Evolutionary conservation across 1,140 invertebrate genomes (phyloP).

Genomic region (Atta texana): DNA sequence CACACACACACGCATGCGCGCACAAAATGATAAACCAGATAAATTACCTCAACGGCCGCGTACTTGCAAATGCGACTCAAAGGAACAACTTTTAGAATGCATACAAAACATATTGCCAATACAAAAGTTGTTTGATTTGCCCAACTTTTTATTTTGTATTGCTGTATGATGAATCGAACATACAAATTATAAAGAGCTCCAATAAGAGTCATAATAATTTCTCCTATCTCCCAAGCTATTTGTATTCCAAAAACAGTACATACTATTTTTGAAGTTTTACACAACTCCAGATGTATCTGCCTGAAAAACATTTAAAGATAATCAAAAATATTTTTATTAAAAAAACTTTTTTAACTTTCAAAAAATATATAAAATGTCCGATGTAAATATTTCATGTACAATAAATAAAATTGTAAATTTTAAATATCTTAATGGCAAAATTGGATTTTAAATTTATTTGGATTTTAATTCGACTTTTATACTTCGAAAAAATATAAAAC

Average conservation of each 20-base stretch:
- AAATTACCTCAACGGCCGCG: constrained; percentile 41
- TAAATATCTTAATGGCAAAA: neutral
- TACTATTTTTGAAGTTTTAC: constrained; percentile 24
- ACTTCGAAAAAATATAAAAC: neutral
- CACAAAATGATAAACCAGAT: neutral
- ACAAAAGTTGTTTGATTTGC: fast-evolving
- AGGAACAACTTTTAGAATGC: neutral
- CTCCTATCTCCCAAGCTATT: neutral
- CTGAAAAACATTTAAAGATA: constrained; percentile 41
- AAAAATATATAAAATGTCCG: neutral
- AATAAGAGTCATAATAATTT: neutral
- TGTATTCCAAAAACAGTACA: constrained; percentile 35
- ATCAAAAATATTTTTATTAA: constrained; percentile 1
- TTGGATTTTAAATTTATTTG: neutral
- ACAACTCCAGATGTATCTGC: constrained; percentile 65
- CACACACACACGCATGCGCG: too few species aligned
- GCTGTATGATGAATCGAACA: neutral
- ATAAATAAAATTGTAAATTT: neutral
- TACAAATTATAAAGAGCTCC: constrained; percentile 27
- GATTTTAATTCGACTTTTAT: neutral
- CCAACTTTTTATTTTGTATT: neutral
- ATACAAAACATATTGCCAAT: fast-evolving
- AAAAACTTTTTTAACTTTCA: neutral
- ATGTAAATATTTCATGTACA: neutral
- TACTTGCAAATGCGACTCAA: constrained; percentile 24